Evolutionary conservation across 2,113 vertebrate species (phyloP), one percentile per base, ranked within the genome.

Genomic region (Penelope pileata): DNA sequence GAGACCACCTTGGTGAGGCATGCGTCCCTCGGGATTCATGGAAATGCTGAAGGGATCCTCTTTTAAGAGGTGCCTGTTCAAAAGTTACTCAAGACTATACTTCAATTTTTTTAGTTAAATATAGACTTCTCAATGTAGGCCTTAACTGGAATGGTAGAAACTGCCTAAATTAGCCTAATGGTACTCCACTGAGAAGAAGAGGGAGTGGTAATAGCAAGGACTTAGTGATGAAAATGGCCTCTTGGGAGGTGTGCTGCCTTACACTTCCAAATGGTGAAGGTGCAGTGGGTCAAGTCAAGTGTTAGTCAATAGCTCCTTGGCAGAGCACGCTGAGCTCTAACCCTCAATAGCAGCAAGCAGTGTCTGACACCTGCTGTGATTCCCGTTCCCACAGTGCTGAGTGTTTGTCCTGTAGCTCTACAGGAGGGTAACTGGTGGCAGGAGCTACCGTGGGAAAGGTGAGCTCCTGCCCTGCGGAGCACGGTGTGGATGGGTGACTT

Each of bases 401-500:
- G 86, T 97, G 87, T 97, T 98, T 98, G 97, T 96, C 94, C 95
- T 97, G 83, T 38, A 92, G 85, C 97, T 97, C 86, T 94, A 87
- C 75, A 91, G 97, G 70, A 54, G 96, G 96, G 81, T 98, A 96
- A 98, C 96, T 97, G 90, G 93, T 86, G 94, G 88, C 84, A 97
- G 93, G 68, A 94, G 89, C 87, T 96, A 96, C 97, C 97, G 98
- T 99, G 98, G 98, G 98, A 99, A 98, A 98, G 92, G 93, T 13
- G 94, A 88, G 23, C 96, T 94, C 95, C 66, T 84, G 94, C 86
- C 75, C n/a, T 59, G 4, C 13, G 90, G 70, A 94, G 94, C 60
- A 72, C 69, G 45, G 84, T 86, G 93, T 86, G 93, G 93, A 69
- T 96, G 58, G 59, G 93, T 95, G 68, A 86, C 97, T 97, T 99